Conservation (phyloP, 2,113 vertebrate genomes). For the Pycnonotus jocosus region DNA sequence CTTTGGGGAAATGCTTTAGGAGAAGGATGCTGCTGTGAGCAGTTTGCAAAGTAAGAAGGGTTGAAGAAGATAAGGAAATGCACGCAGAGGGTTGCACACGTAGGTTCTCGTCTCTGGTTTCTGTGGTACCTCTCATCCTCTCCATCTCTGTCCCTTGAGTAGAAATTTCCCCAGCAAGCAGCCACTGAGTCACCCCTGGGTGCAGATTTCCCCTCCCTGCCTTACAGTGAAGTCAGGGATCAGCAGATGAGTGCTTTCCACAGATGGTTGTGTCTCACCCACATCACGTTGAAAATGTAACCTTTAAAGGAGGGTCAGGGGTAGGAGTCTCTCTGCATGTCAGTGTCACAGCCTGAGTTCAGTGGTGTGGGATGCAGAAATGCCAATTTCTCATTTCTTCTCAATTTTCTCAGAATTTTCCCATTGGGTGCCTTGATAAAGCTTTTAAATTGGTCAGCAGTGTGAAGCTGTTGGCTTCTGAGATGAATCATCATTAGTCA, state of each 20-base stretch:
- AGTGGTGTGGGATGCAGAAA: background rate
- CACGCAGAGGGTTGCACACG: background rate
- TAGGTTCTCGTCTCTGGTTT: background rate
- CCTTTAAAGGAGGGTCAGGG: background rate
- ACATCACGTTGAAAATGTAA: background rate
- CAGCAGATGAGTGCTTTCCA: background rate
- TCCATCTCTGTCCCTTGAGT: background rate
- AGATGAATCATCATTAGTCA: constrained; percentile 52
- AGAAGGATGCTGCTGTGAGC: background rate
- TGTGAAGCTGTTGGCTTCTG: background rate
- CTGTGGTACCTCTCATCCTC: background rate
- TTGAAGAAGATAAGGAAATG: background rate
- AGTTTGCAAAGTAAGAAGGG: background rate
- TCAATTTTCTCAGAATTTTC: background rate
- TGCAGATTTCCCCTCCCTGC: background rate
- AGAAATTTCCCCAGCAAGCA: background rate
- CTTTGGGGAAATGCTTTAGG: background rate
- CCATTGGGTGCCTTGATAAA: background rate
- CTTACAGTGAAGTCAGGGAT: background rate
- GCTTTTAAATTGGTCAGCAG: background rate
- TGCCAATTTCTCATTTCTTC: background rate
- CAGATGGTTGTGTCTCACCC: background rate
- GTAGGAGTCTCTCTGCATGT: background rate
- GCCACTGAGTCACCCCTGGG: background rate
- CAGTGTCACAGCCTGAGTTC: background rate